Base-by-base conservation (phyloP, 2,888 invertebrate genomes). In the Pammene aurita region DNA sequence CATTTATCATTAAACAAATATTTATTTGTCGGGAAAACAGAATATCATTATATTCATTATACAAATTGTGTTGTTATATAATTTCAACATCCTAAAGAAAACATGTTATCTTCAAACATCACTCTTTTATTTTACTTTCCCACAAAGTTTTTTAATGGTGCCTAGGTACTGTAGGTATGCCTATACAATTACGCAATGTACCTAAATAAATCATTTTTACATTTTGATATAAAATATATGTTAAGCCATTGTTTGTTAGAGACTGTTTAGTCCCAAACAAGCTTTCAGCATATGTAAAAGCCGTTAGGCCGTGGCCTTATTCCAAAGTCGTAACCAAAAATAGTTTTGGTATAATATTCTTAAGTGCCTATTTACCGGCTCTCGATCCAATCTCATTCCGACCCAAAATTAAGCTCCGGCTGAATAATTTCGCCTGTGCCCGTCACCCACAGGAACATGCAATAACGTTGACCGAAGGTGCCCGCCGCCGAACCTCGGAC, bases 391-490 rank as follows among this genome's bases (percentile, higher is more conserved):
- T 68, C 63, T 68, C 63, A 57, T 64, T 50, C 68, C 52, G 63
- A 54, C 63, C 68, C 68, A 63, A 64, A 63, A 68, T 68, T 68
- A 68, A 68, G 68, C 68, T 50, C 44, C 68, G 68, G 57, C 57
- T 68, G 68, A 68, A 68, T 68, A 69, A 65, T 65, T 69, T 65
- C 44, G 58, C 52, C 48, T 52, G 63, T 18, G 26, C 62, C 42
- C 65, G 69, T 69, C 69, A 60, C 58, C 60, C 58, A 41, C 64
- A 60, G 69, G 64, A 60, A 69, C 60, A 48, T 60, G 69, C 69
- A 64, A 60, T 65, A 68, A 64, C 64, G 60, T 54, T 58, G 69
- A 63, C 56, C 68, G 68, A 46, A 67, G 63, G 62, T 56, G 35
- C 50, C 6, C 57, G 50, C 14, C 10, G 52, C 42, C 44, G 52